A percentile compares a stretch with the other conserved stretches of the same genome.
phyloP scores from a whole-genome alignment of 35 echinoderm and acorn worm genomes.

The Holothuria glaberrima region DNA sequence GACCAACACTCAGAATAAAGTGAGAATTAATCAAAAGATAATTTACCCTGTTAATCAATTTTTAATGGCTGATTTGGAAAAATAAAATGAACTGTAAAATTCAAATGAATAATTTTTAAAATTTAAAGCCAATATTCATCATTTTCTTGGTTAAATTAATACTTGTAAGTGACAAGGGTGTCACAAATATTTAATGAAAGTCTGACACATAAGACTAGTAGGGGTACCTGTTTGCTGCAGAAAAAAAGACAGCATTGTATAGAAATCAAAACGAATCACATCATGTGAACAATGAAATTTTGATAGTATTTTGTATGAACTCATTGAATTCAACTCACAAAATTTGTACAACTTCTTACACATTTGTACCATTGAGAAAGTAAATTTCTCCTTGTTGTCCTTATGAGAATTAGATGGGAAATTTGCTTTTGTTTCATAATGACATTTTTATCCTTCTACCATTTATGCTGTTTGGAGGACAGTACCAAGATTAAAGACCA shows the following conservation, averaged over 20 bases:
- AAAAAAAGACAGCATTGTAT: not conserved
- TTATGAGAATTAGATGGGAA: not conserved
- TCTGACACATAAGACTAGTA: not conserved
- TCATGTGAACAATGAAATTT: not conserved
- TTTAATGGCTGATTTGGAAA: too few species aligned
- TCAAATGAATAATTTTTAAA: not conserved
- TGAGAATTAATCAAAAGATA: too few species aligned
- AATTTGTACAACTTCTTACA: conserved; percentile 36
- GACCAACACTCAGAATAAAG: too few species aligned
- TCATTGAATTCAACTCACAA: conserved; percentile 44
- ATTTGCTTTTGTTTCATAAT: not conserved
- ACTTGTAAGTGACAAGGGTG: not conserved
- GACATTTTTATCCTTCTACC: not conserved
- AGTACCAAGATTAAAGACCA: too few species aligned
- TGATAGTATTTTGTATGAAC: conserved; percentile 24
- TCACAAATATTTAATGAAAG: not conserved
- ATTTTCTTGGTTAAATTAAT: not conserved
- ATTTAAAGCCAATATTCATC: not conserved
- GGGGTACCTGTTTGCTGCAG: too few species aligned
- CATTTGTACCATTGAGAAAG: conserved; percentile 46
- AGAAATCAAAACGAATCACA: not conserved
- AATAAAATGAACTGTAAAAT: too few species aligned
- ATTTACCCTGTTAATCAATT: too few species aligned
- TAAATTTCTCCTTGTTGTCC: not conserved
- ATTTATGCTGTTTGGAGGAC: too few species aligned